A percentile compares a stretch with the other conserved stretches of the same genome.
Conservation (phyloP, 2,888 invertebrate genomes). For the Meteorus colon region DNA sequence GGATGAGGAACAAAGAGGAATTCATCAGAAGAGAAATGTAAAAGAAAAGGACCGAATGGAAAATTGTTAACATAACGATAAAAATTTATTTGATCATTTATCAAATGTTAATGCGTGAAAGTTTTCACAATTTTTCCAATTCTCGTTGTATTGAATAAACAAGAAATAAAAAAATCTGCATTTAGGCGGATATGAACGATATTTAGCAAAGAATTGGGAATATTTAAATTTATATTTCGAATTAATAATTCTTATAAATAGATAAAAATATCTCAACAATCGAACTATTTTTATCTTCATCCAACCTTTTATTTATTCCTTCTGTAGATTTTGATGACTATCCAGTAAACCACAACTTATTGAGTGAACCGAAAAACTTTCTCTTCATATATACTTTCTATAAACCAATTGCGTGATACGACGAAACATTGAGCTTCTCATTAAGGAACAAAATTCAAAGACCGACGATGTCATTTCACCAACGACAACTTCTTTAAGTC, state of each 20-base stretch:
- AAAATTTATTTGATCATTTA: slow-evolving; percentile 6
- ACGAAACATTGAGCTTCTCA: slow-evolving; percentile 26
- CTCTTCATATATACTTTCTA: neutral
- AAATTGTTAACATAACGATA: slow-evolving; percentile 5
- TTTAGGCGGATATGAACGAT: too few relatives aligned
- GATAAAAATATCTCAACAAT: too few relatives aligned
- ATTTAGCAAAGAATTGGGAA: too few relatives aligned
- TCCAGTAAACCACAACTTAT: neutral
- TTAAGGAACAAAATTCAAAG: slow-evolving; percentile 31
- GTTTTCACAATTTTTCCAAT: neutral
- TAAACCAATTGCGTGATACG: slow-evolving; percentile 9
- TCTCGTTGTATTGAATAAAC: neutral
- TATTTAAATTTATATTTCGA: too few relatives aligned
- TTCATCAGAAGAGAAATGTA: neutral
- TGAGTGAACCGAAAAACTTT: neutral
- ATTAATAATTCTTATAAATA: too few relatives aligned
- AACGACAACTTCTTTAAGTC: slow-evolving; percentile 32
- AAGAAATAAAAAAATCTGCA: too few relatives aligned
- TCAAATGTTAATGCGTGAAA: neutral
- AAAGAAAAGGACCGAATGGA: slow-evolving; percentile 1
- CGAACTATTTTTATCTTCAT: too few relatives aligned
- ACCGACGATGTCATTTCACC: slow-evolving; percentile 33
- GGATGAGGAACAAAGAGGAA: neutral
- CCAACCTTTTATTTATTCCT: too few relatives aligned
- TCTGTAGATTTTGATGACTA: too few relatives aligned